phyloP scores from a whole-genome alignment of 2,113 vertebrate species.

The Myocastor coypus region DNA sequence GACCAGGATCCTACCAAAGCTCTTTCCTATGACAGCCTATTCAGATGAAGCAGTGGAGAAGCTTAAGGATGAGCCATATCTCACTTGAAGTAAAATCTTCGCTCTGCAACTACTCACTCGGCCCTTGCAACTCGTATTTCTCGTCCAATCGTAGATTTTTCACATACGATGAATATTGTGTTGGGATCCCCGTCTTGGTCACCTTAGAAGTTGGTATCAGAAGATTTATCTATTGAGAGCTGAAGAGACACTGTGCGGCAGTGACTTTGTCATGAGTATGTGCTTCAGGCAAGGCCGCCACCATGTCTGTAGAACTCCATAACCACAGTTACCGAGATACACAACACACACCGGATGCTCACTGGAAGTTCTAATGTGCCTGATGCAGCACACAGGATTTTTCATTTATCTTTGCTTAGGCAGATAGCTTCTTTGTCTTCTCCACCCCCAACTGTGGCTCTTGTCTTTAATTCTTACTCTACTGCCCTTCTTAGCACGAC shows the following conservation, averaged over 20 bases:
- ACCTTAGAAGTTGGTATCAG: neutral
- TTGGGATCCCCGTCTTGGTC: too few species aligned
- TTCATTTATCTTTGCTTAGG: neutral
- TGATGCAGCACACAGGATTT: neutral
- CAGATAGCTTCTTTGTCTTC: neutral
- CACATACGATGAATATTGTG: neutral
- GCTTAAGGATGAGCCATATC: neutral
- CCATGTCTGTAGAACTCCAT: neutral
- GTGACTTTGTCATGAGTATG: neutral
- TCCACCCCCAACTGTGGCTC: neutral
- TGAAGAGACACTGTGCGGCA: neutral
- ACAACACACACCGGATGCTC: neutral
- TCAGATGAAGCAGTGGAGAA: neutral
- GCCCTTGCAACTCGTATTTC: neutral
- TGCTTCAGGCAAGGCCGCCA: neutral
- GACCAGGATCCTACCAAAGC: neutral
- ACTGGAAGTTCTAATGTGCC: neutral
- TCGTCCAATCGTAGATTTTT: conserved; percentile 11
- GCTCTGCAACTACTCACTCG: neutral
- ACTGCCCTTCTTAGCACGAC: neutral
- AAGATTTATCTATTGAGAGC: neutral
- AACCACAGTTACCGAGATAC: neutral
- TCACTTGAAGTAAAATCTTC: neutral
- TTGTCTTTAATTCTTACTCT: neutral
- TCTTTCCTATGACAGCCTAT: neutral